These are phyloP conservation scores for Subanguina moxae DNA, from an alignment of 1,140 invertebrate species.

Conservation along the genomic window DNA sequence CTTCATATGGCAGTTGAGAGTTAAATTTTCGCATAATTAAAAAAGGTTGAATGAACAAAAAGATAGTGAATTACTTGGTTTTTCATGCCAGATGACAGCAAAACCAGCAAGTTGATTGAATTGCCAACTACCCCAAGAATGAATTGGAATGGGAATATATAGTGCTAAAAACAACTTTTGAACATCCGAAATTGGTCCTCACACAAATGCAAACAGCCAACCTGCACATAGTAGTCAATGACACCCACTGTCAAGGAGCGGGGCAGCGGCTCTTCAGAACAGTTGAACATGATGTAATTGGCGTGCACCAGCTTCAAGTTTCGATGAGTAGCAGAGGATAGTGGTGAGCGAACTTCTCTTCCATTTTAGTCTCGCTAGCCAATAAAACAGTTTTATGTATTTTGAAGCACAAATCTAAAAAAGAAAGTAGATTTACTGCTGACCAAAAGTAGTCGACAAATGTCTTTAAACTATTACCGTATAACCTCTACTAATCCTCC, in stretches of 20 bases:
- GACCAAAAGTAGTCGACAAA: no score
- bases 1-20: neutral
- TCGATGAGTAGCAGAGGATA: no score
- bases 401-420: no score
- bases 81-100: slow-evolving; percentile 50
- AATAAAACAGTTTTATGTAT: no score
- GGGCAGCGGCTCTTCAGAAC: slow-evolving; percentile 5
- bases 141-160: slow-evolving; percentile 49
- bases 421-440: no score
- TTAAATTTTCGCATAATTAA: neutral
- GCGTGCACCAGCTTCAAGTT: no score
- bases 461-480: no score
- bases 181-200: neutral
- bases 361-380: no score
- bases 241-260: slow-evolving; percentile 4
- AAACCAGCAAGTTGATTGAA: slow-evolving; percentile 41
- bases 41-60: no score
- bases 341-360: no score
- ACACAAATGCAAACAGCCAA: no score
- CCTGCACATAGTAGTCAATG: slow-evolving; percentile 8
- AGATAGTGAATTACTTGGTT: slow-evolving; percentile 30
- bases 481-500: no score
- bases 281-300: slow-evolving; percentile 5
- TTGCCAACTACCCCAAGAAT: slow-evolving; percentile 48
- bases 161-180: slow-evolving; percentile 48